Evolutionary conservation across 2,888 invertebrate genomes (phyloP), one percentile per base, ranked within the genome.

Genomic region (Mythimna lalbum): DNA sequence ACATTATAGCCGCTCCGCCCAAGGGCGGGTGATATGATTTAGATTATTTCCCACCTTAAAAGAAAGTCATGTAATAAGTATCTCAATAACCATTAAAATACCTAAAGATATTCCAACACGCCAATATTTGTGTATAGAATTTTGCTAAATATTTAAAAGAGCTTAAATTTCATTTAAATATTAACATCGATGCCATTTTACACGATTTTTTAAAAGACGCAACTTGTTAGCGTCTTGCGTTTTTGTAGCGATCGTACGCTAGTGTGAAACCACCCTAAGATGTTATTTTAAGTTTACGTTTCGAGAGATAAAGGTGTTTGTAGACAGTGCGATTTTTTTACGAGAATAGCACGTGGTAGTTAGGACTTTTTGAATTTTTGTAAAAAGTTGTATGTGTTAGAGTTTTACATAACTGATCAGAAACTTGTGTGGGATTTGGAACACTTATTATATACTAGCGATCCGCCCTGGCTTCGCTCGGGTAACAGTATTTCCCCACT

Each of bases 131-230:
- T 78, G 62, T 83, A 75, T 70, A 74, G 69, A 80, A 75, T 49
- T 74, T 78, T 72, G 78, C 79, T 79, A 70, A 65, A 81, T 76
- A 61, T 68, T n/a, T 74, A 69, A 76, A 81, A 70, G 86, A 86
- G 84, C 87, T 86, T 85, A 78, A 52, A 78, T 43, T 82, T 80
- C 72, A 78, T 86, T 85, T 79, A 67, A 68, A 70, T 71, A 4
- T 59, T 63, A 76, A 76, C 59, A 70, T 66, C 57, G 78, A 84
- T 85, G 84, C 84, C 84, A 85, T 85, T 83, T 74, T 70, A 66
- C 23, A 65, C 65, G 65, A 73, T 65, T 49, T 74, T 80, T 77
- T 43, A 6, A 60, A 76, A 52, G 62, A 70, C 55, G 67, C 63
- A 31, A 64, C 50, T 36, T 64, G 21, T 50, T 36, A 76, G 50